Evolutionary conservation across 2,797 vertebrate species (phyloP).

Genomic region (Alcedo atthis): DNA sequence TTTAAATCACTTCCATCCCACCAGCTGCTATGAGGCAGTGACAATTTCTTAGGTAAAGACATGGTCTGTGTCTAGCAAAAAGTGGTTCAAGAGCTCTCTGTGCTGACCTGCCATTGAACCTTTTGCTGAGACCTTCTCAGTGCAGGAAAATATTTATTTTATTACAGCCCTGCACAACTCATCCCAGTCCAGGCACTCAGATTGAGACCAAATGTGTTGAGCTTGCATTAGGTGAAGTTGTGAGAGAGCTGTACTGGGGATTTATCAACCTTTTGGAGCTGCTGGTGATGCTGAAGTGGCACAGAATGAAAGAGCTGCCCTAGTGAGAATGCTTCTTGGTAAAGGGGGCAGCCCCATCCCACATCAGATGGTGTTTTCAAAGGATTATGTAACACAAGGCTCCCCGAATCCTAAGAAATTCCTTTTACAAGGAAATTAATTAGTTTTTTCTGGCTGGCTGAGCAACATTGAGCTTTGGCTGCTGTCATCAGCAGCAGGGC

Average conservation of each 20-base stretch:
- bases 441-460: conserved; percentile 41
- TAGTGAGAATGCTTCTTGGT: background rate
- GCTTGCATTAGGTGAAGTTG: background rate
- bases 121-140: conserved; percentile 14
- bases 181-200: conserved; percentile 35
- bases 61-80: background rate
- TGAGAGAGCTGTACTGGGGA: background rate
- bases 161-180: conserved; percentile 28
- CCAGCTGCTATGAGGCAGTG: background rate
- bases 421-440: conserved; percentile 63
- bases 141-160: conserved; percentile 74
- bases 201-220: conserved; percentile 59
- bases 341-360: conserved; percentile 55
- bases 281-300: background rate
- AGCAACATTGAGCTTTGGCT: background rate
- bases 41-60: background rate
- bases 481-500: background rate
- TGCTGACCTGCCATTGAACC: conserved; percentile 75
- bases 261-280: background rate
- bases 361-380: conserved; percentile 40
- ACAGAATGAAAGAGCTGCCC: background rate
- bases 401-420: conserved; percentile 55
- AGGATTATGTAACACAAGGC: conserved; percentile 41
- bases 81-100: conserved; percentile 4
- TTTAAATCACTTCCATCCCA: background rate